Conservation (phyloP, 1,140 invertebrate genomes). For the Aphidius gifuensis region DNA sequence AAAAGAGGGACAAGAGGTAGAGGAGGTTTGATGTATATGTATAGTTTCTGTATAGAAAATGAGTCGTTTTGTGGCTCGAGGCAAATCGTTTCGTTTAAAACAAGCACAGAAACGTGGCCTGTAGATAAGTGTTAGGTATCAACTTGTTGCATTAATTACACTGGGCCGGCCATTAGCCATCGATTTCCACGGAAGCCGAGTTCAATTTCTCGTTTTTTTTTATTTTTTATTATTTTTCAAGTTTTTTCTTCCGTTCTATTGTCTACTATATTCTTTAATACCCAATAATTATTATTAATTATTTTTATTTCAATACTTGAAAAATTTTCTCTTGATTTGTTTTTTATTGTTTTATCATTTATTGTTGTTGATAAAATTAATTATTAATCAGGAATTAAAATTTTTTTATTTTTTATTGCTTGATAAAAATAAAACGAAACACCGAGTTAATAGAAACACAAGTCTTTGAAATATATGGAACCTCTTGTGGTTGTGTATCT, state of each 20-base stretch:
- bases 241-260: background rate
- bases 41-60: slow-evolving; percentile 11
- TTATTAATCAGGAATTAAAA: background rate
- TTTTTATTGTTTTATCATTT: background rate
- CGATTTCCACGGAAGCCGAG: slow-evolving; percentile 46
- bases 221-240: slow-evolving; percentile 24
- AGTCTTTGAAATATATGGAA: slow-evolving; percentile 12
- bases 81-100: slow-evolving; percentile 35
- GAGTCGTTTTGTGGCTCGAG: slow-evolving; percentile 29
- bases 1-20: slow-evolving; percentile 9
- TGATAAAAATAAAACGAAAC: background rate
- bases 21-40: slow-evolving; percentile 16
- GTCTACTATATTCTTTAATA: slow-evolving; percentile 8
- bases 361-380: background rate
- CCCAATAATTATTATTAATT: background rate
- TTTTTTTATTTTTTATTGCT: background rate
- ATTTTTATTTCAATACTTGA: background rate
- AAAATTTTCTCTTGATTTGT: background rate
- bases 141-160: slow-evolving; percentile 58
- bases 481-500: slow-evolving; percentile 12
- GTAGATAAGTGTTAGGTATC: slow-evolving; percentile 53
- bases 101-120: slow-evolving; percentile 30
- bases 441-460: slow-evolving; percentile 18
- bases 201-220: slow-evolving; percentile 35
- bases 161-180: slow-evolving; percentile 51